Conservation (phyloP, 2,113 vertebrate genomes). For the Melanocharis versteri region DNA sequence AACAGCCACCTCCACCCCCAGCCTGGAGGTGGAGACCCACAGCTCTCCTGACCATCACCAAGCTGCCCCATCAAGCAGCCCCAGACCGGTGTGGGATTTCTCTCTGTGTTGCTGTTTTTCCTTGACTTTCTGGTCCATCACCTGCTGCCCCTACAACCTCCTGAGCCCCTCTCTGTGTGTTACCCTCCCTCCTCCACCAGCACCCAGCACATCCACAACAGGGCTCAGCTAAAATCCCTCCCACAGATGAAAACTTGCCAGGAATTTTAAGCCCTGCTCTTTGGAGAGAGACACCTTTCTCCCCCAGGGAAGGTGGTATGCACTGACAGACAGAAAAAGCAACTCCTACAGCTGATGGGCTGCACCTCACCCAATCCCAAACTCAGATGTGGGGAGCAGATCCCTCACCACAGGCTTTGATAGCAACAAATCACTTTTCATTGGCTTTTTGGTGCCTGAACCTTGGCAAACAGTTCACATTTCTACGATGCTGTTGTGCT, state of each 20-base stretch:
- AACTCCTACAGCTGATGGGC: neutral
- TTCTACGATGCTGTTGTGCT: neutral
- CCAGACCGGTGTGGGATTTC: neutral
- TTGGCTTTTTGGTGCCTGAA: neutral
- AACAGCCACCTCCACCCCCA: neutral
- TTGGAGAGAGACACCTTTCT: neutral
- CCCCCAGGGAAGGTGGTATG: neutral
- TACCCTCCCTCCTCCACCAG: neutral
- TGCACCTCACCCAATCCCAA: neutral
- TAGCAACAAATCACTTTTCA: neutral
- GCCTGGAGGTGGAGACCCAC: neutral
- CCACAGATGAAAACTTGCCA: neutral
- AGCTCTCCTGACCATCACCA: neutral
- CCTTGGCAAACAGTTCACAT: neutral
- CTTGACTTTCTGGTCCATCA: neutral
- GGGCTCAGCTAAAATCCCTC: neutral
- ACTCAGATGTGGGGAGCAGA: neutral
- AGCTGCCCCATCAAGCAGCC: fast-evolving
- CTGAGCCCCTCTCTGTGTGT: fast-evolving
- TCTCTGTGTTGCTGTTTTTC: neutral
- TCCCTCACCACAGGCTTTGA: fast-evolving
- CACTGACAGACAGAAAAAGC: neutral
- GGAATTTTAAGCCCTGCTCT: neutral
- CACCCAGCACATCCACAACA: neutral
- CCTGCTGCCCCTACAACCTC: neutral